Evolutionary conservation across 2,113 vertebrate genomes (phyloP).

Genomic region (Emydocephalus ijimae): DNA sequence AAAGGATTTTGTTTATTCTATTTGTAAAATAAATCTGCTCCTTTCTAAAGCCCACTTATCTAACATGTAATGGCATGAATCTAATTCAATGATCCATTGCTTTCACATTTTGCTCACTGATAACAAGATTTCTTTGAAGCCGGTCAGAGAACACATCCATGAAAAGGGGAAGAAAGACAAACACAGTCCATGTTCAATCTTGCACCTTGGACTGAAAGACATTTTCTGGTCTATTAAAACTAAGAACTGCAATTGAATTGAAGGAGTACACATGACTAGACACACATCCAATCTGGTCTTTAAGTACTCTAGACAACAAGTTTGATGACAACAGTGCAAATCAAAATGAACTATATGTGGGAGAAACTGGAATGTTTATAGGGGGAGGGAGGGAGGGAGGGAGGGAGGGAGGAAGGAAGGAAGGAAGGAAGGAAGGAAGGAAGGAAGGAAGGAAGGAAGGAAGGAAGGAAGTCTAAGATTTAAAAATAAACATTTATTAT

Average conservation of each 20-base stretch:
- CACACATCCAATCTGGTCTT: background rate
- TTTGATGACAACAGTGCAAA: background rate
- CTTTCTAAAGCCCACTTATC: background rate
- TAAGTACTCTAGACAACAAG: background rate
- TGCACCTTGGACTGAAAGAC: background rate
- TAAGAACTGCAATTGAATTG: background rate
- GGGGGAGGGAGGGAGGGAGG: conserved; percentile 26
- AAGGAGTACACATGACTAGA: background rate
- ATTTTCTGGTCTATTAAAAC: background rate
- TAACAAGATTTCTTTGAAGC: too few relatives aligned
- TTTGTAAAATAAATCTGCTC: background rate
- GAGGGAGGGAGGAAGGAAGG: conserved; percentile 36
- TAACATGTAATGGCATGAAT: background rate
- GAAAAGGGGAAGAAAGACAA: background rate
- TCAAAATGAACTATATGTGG: background rate
- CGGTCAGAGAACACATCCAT: background rate
- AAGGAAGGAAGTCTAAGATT: background rate
- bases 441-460: conserved; percentile 44
- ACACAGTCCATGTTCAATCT: background rate
- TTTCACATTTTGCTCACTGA: background rate
- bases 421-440: conserved; percentile 1
- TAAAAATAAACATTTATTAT: background rate
- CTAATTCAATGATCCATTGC: background rate
- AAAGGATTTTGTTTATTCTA: background rate
- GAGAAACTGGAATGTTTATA: background rate